Conservation (phyloP, 2,113 vertebrate species). For the Neolamprologus hecqui region DNA sequence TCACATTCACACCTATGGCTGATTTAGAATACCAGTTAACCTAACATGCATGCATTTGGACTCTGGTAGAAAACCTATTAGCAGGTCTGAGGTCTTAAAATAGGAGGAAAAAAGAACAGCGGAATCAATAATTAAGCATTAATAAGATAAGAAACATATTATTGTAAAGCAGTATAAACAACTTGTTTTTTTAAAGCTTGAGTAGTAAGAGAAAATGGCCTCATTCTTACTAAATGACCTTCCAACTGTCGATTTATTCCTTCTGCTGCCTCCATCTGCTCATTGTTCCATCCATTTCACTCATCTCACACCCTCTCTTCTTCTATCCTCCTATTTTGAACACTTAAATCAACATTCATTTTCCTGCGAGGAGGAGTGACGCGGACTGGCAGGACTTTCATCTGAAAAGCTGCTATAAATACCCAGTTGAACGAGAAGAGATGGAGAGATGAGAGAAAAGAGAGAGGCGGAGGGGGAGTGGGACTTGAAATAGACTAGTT, state of each 20-base stretch:
- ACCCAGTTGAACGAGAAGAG: constrained; percentile 1
- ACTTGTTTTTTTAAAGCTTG: not conserved
- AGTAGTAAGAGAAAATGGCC: not conserved
- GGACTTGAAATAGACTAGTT: constrained; percentile 35
- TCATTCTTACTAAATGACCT: not conserved
- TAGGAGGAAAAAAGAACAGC: not conserved
- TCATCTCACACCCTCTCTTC: constrained; percentile 12
- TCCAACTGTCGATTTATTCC: not conserved
- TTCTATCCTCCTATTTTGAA: not conserved
- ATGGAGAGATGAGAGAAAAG: not conserved
- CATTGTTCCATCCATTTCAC: constrained; percentile 14
- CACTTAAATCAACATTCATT: constrained; percentile 17
- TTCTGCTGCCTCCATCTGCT: constrained; percentile 7
- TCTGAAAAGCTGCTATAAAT: constrained; percentile 50
- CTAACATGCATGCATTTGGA: not conserved
- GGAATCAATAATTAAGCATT: not conserved
- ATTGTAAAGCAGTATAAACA: not conserved
- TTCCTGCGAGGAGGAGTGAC: not conserved
- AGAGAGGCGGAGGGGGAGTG: not conserved
- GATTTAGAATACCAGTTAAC: not conserved
- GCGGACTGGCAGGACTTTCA: constrained; percentile 28
- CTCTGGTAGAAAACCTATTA: not conserved
- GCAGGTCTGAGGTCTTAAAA: not conserved
- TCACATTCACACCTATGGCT: not conserved
- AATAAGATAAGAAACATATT: not conserved